These are phyloP conservation scores for Tribolium castaneum DNA, from an alignment of 1,140 invertebrate species.

Conservation along the genomic window DNA sequence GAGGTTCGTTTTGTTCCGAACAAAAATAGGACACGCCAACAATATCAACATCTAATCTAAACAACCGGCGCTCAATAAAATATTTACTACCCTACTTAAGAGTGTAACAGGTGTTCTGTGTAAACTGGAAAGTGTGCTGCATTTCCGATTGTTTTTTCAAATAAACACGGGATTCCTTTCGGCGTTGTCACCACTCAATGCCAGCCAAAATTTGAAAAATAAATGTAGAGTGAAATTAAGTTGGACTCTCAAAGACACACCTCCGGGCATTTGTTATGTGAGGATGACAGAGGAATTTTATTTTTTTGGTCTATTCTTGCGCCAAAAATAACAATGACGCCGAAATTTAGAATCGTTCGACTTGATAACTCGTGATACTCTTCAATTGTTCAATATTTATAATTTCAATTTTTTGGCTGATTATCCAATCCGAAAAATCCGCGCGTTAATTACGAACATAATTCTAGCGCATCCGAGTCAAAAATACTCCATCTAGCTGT, in stretches of 20 bases:
- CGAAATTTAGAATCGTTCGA: neutral
- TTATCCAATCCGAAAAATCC: neutral
- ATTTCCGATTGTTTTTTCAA: neutral
- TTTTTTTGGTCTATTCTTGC: constrained; percentile 1
- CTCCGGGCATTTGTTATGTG: neutral
- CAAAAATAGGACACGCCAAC: neutral
- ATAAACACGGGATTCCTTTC: neutral
- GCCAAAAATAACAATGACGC: constrained; percentile 16
- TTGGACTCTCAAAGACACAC: neutral
- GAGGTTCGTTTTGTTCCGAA: no score
- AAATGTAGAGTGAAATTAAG: constrained; percentile 7
- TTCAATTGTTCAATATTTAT: no score
- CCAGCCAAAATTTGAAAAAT: neutral
- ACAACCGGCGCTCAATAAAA: neutral
- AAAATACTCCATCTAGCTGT: constrained; percentile 27
- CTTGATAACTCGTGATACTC: no score
- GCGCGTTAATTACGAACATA: neutral
- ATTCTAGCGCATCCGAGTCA: constrained; percentile 31
- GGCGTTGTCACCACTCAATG: neutral
- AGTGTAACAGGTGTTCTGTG: neutral
- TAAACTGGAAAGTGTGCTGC: neutral
- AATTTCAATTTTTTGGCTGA: neutral
- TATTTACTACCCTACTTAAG: neutral
- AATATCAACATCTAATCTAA: neutral
- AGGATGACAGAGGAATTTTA: constrained; percentile 3